Evolutionary conservation across 2,797 vertebrate genomes (phyloP), one percentile per base, ranked within the genome.

Genomic region (Spheniscus humboldti): DNA sequence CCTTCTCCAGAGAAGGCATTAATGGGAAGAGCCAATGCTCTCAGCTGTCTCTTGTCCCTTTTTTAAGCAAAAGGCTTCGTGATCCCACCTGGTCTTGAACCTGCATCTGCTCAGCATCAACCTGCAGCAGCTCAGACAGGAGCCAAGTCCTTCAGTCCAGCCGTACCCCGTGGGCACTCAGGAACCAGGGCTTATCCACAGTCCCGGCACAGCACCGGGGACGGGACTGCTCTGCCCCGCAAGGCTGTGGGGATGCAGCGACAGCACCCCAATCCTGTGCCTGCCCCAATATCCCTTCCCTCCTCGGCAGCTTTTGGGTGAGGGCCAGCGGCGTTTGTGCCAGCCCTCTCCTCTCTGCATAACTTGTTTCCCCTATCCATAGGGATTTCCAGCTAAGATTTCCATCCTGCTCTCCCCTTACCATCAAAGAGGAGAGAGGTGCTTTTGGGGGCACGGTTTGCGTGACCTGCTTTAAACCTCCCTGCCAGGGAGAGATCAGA

Each of bases 91-190:
- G 48, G 12, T 41, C 37, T 75, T 66, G 59, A 48, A 59, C 27
- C 25, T 73, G 22, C n/a, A 28, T 8, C 13, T 11, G 25, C 52
- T 66, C 60, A 24, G 31, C 18, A 7, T 23, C 57, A 59, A 31
- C 13, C 13, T 0, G 2, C 10, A 64, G 28, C 3, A 1, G 17
- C 66, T 85, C 0, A 6, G 59, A 10, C 13, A 43, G 59, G 45
- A 69, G 37, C 27, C 6, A 16, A 69, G 52, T 11, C 47, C 33
- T 41, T 13, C 9, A 6, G 20, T 6, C 0, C 1, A 2, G 15
- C 19, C 1, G 1, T 31, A 35, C 8, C 14, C 25, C 0, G 0
- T 0, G 0, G n/a, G 14, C 27, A 53, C 5, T 18, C 0, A 0
- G 24, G 18, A 45, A 13, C 15, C 3, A 0, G 37, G 37, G 13